Base-by-base conservation (phyloP, 2,113 vertebrate genomes). In the Scartelaos histophorus region DNA sequence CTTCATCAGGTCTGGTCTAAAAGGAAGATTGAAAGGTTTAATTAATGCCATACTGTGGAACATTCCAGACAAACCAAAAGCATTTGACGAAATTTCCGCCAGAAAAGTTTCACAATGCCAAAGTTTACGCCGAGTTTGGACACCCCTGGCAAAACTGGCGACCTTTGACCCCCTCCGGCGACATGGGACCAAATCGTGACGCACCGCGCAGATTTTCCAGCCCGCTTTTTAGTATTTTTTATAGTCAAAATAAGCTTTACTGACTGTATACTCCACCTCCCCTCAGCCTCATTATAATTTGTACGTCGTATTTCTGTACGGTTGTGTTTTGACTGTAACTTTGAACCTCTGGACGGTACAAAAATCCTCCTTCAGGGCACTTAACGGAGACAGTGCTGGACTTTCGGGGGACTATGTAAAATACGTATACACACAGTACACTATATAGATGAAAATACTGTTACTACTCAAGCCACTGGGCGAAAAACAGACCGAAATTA, bases 121-220 rank as follows among this genome's bases (percentile, higher is more conserved):
- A n/a, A n/a, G n/a, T n/a, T n/a, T n/a, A n/a, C n/a, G n/a, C n/a
- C n/a, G n/a, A n/a, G n/a, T n/a, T n/a, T n/a, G 29, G 29, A 29
- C 29, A 2, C 29, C 29, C 29, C 29, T 56, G 47, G 13, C 47
- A 4, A 15, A 13, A 49, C 17, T n/a, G 5, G 61, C 11, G 61
- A 64, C 61, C 34, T 64, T 72, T 72, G 73, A 85, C 80, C 67
- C 73, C 21, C n/a, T n/a, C n/a, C n/a, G n/a, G n/a, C n/a, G n/a
- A 82, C 79, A 78, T 88, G 75, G 89, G 90, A 92, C 91, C 90
- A 91, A 90, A 90, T 90, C 89, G 88, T 90, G 87, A 92, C 87
- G 75, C 75, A 77, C 70, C 86, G 87, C 87, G 88, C 83, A 87
- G 80, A 72, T 85, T 74, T 83, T 72, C 70, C 78, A 82, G 34